Conservation (phyloP, 2,113 vertebrate species). For the cat (Felis catus) region F.catus_Fca126_mat1.0 CM031421.1:23913501-23914000, state of each 20-base stretch:
- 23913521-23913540: neutral
- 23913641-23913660: neutral
- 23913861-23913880: neutral
- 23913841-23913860: neutral
- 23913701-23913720: neutral
- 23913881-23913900: neutral
- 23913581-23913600: rapidly evolving
- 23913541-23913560: neutral
- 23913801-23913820: neutral
- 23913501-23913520: neutral
- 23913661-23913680: neutral
- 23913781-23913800: neutral
- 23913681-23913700: neutral
- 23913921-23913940: neutral
- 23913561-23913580: neutral
- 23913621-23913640: neutral
- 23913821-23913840: neutral
- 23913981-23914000: constrained; percentile 1
- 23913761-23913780: neutral
- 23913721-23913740: neutral
- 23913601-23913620: rapidly evolving
- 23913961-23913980: neutral
- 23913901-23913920: neutral
- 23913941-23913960: neutral
- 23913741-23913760: neutral